Evolutionary conservation across 2,113 vertebrate species (phyloP), one percentile per base, ranked within the genome.

Genomic region (Ophiodon elongatus): DNA sequence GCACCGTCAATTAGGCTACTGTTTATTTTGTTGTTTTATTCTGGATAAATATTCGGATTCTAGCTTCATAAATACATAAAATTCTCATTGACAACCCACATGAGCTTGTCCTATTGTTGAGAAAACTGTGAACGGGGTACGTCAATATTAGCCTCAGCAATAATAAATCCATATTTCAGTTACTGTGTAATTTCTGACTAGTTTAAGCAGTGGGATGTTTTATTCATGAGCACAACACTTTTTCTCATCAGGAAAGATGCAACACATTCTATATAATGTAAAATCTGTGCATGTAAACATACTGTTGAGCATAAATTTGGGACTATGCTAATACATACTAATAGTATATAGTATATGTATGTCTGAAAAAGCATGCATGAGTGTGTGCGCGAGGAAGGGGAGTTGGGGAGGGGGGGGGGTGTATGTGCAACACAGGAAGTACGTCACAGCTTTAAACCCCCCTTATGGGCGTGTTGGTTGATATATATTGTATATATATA

Each of bases 41-140:
- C 25, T n/a, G 37, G 23, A 17, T 23, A 68, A 35, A 68, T 63
- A 67, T 76, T 72, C 2, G 39, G 21, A 63, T 76, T 73, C 50
- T 6, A 65, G 21, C 14, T 43, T 37, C 21, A 65, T 33, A 68
- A 85, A 62, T 54, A 29, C 19, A 17, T 3, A 50, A 14, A 0
- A 70, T 35, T 67, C 33, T 57, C 6, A 81, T 75, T 84, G 72
- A n/a, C 23, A 84, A 25, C 25, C 25, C 29, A 70, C 43, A 62
- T 71, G 37, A 81, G 66, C 6, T 63, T 8, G 43, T 60, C 10
- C 43, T 60, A 27, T 39, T 81, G 29, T 43, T 64, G 59, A 65
- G 14, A 41, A 82, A 70, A 76, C n/a, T 6, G 8, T 23, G 65
- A 29, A 73, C 70, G 33, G 4, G 23, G 11, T 66, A 27, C 63